Percentiles rank a stretch among this genome's conserved stretches.
phyloP scores from a whole-genome alignment of 1,140 invertebrate genomes.

The Aradophagus sp. region DNA sequence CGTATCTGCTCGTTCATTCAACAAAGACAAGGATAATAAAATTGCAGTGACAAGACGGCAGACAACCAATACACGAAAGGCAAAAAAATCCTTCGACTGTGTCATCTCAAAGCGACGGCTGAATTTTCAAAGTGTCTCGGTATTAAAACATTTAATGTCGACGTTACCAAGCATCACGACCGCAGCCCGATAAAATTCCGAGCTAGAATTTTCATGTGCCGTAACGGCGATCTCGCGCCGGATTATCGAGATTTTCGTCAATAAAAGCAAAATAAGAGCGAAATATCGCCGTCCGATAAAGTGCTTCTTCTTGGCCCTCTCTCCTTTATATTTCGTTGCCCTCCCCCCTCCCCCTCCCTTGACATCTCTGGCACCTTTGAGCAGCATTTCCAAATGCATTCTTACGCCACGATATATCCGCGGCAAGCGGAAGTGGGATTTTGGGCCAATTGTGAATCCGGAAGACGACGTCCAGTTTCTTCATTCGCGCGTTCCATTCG shows the following conservation, averaged over 20 bases:
- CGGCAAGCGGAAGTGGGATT: slow-evolving; percentile 45
- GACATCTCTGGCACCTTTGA: slow-evolving; percentile 14
- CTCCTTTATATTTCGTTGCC: neutral
- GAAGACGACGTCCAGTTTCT: slow-evolving; percentile 50
- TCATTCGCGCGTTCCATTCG: slow-evolving; percentile 46
- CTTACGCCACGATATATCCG: slow-evolving; percentile 38
- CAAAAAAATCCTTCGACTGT: slow-evolving; percentile 10
- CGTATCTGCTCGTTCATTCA: too few species aligned
- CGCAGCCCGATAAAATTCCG: slow-evolving; percentile 42
- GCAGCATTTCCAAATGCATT: slow-evolving; percentile 48
- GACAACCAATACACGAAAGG: slow-evolving; percentile 2
- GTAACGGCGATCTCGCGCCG: slow-evolving; percentile 31
- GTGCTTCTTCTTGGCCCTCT: slow-evolving; percentile 13
- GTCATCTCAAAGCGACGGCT: slow-evolving; percentile 1
- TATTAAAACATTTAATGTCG: slow-evolving; percentile 49
- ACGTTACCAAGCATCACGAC: slow-evolving; percentile 29
- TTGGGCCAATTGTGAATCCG: slow-evolving; percentile 51
- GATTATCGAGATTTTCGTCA: slow-evolving; percentile 52
- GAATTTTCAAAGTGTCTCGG: slow-evolving; percentile 25
- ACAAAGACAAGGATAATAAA: too few species aligned
- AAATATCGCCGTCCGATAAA: slow-evolving; percentile 39
- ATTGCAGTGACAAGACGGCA: too few species aligned
- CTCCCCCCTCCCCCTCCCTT: neutral
- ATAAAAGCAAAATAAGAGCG: slow-evolving; percentile 50
- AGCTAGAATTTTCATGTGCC: slow-evolving; percentile 46